These are phyloP conservation scores for Philopedon plagiatum DNA, from an alignment of 2,888 invertebrate species.

Conservation along the genomic window DNA sequence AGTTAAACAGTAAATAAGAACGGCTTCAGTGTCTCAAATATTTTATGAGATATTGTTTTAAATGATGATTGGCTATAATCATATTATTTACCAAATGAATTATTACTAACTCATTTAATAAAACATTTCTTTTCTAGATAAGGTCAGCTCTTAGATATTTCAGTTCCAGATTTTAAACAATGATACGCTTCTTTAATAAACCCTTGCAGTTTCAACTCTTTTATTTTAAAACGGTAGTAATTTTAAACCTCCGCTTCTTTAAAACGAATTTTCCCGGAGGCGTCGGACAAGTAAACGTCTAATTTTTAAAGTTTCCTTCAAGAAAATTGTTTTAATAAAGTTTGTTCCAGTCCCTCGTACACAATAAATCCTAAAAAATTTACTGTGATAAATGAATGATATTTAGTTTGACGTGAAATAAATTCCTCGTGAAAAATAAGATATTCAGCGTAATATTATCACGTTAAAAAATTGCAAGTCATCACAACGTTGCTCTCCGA, in stretches of 20 bases:
- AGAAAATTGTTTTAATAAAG: constrained; percentile 50
- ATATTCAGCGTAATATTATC: constrained; percentile 23
- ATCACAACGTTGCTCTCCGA: constrained; percentile 22
- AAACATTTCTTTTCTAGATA: too few relatives aligned
- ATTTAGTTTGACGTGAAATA: constrained; percentile 30
- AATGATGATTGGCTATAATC: too few relatives aligned
- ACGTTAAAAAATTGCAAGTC: constrained; percentile 35
- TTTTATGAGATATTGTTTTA: too few relatives aligned
- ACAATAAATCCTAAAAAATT: constrained; percentile 43
- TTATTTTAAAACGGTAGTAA: constrained; percentile 10
- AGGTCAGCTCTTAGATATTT: too few relatives aligned
- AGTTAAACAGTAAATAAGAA: too few relatives aligned
- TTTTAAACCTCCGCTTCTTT: constrained; percentile 20
- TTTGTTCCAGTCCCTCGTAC: constrained; percentile 37
- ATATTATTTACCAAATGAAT: too few relatives aligned
- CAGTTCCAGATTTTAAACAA: too few relatives aligned
- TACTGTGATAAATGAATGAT: constrained; percentile 31
- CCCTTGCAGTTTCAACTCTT: background rate
- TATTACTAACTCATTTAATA: too few relatives aligned
- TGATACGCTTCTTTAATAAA: background rate
- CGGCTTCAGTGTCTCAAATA: too few relatives aligned
- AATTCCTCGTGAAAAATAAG: constrained; percentile 24
- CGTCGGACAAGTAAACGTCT: constrained; percentile 44
- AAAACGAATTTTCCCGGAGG: constrained; percentile 36
- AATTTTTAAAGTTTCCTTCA: constrained; percentile 39